phyloP scores from a whole-genome alignment of 64 coral and sea anemone species.

The Montipora sp. region DNA sequence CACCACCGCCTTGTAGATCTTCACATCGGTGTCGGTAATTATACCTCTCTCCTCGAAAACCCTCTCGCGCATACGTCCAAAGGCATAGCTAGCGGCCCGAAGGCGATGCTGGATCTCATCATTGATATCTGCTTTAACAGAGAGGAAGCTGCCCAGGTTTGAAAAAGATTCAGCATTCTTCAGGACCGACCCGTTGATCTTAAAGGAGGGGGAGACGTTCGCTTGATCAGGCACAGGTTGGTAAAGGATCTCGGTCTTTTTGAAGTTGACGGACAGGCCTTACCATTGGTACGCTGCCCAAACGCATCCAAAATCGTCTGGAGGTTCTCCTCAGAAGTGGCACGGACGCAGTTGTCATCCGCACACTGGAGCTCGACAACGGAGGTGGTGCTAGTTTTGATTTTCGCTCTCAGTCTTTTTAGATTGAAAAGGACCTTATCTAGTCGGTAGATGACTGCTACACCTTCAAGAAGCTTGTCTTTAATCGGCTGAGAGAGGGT shows the following conservation, averaged over 20 bases:
- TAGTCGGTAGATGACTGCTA: slow-evolving; percentile 9
- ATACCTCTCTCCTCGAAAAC: slow-evolving; percentile 53
- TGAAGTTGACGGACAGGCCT: slow-evolving; percentile 26
- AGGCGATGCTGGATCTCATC: slow-evolving; percentile 54
- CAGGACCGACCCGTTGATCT: slow-evolving; percentile 3
- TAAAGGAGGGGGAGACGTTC: not conserved
- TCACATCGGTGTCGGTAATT: slow-evolving; percentile 42
- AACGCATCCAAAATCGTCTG: slow-evolving; percentile 33
- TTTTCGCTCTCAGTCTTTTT: slow-evolving; percentile 24
- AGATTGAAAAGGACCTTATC: slow-evolving; percentile 2
- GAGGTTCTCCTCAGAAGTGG: slow-evolving; percentile 16
- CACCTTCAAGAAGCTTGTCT: slow-evolving; percentile 21
- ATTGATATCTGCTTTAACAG: not conserved
- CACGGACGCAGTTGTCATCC: no score
- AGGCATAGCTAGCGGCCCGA: not conserved
- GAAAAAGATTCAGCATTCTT: slow-evolving; percentile 52
- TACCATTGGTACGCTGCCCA: slow-evolving; percentile 38
- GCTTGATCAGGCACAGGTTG: slow-evolving; percentile 43
- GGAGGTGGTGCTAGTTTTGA: not conserved
- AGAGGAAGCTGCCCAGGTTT: slow-evolving; percentile 60
- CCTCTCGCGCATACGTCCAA: slow-evolving; percentile 29
- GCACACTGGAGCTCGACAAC: no score
- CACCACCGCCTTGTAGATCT: slow-evolving; percentile 55
- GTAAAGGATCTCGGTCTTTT: slow-evolving; percentile 52
- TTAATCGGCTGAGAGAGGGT: slow-evolving; percentile 3